phyloP scores from a whole-genome alignment of 1,140 invertebrate genomes.

The Dryas iulia region DNA sequence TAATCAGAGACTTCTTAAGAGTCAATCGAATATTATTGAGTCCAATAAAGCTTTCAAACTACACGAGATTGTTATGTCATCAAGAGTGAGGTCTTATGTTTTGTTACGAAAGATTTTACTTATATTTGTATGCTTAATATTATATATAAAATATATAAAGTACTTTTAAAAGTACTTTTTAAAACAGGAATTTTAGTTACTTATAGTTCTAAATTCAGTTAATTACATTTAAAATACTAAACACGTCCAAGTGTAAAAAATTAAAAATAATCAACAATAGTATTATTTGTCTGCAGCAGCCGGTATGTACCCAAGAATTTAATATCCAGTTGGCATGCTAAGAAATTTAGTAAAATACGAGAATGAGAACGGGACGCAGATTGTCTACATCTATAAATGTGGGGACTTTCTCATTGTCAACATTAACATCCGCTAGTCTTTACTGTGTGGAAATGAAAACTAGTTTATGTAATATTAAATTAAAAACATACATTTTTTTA shows the following conservation, averaged over 20 bases:
- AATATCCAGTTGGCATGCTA: constrained; percentile 12
- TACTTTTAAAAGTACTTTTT: no score
- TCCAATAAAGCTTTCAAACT: constrained; percentile 1
- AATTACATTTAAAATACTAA: not conserved
- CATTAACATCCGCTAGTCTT: constrained; percentile 1
- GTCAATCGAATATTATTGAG: constrained; percentile 12
- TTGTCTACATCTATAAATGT: not conserved
- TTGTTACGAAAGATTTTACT: not conserved
- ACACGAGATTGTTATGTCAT: not conserved
- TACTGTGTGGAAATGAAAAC: not conserved
- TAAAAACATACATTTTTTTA: no score
- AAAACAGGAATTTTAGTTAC: no score
- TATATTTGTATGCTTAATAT: not conserved
- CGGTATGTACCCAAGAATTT: constrained; percentile 8
- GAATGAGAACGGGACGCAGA: constrained; percentile 8
- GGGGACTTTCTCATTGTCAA: constrained; percentile 1
- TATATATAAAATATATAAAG: no score
- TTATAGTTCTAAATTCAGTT: no score
- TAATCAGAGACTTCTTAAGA: constrained; percentile 14
- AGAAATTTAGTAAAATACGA: constrained; percentile 8
- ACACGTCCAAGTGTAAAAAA: not conserved
- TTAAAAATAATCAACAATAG: not conserved
- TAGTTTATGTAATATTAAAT: no score
- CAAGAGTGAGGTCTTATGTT: not conserved
- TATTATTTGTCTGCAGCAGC: not conserved